These are phyloP conservation scores for Elachura formosa DNA, from an alignment of 2,113 vertebrate genomes.

Conservation along the genomic window DNA sequence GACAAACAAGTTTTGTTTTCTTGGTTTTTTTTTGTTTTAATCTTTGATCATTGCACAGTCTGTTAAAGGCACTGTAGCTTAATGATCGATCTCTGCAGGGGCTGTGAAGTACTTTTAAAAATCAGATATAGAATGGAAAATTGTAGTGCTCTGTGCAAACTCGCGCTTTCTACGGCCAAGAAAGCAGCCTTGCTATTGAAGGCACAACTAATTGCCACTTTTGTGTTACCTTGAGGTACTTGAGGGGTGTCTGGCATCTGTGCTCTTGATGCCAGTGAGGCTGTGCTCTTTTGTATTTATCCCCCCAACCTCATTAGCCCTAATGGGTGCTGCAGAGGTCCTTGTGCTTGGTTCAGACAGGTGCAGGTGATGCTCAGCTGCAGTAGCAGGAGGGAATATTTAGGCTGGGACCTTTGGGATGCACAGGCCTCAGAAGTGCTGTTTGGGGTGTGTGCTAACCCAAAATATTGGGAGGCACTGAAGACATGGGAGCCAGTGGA, in stretches of 20 bases:
- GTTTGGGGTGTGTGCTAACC: background rate
- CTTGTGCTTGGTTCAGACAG: background rate
- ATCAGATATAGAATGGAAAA: background rate
- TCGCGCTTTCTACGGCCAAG: background rate
- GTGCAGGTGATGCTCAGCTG: background rate
- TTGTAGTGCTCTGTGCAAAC: background rate
- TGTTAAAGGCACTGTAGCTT: background rate
- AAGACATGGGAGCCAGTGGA: background rate
- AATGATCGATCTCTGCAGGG: background rate
- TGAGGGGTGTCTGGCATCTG: background rate
- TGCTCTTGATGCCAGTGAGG: too few relatives aligned
- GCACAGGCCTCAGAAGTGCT: accelerated
- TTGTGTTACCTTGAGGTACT: background rate
- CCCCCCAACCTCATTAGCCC: background rate
- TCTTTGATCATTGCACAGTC: background rate
- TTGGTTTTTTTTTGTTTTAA: background rate
- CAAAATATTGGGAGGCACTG: background rate
- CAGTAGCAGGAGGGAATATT: background rate
- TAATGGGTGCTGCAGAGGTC: background rate
- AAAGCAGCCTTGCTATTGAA: background rate
- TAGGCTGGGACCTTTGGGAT: background rate
- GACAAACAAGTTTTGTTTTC: accelerated
- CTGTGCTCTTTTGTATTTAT: background rate
- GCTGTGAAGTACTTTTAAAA: background rate
- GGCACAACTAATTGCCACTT: background rate